A percentile compares a stretch with the other conserved stretches of the same genome.
Conservation (phyloP, 2,113 vertebrate genomes). For the Varanus komodoensis region DNA sequence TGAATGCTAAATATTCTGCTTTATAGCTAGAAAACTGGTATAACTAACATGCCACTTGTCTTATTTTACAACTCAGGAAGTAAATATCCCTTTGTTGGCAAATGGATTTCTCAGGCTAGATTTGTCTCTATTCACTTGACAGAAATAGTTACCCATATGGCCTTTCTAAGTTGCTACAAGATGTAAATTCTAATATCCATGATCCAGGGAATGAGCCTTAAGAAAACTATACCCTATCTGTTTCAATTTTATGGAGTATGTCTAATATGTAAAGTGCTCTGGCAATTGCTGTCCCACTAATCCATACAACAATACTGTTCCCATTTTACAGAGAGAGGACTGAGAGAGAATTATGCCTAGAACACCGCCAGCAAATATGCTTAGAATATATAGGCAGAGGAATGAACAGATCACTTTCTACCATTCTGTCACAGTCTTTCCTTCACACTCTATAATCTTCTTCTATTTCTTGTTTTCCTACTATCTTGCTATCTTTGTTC, state of each 20-base stretch:
- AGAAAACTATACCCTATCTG: neutral
- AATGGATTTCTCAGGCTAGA: conserved; percentile 8
- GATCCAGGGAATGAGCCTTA: neutral
- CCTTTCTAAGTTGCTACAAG: neutral
- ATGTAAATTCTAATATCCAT: conserved; percentile 5
- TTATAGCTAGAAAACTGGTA: conserved; percentile 37
- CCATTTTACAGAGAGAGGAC: neutral
- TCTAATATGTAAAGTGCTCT: neutral
- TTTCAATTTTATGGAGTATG: neutral
- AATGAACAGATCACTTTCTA: neutral
- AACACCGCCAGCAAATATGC: neutral
- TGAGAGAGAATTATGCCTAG: neutral
- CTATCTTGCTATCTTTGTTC: too few species aligned
- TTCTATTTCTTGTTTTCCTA: too few species aligned
- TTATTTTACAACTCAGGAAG: conserved; percentile 30
- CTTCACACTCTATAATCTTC: too few species aligned
- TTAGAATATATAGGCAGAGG: neutral
- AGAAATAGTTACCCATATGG: conserved; percentile 14
- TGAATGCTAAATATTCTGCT: conserved; percentile 49
- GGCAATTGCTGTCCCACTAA: neutral
- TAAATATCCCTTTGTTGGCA: conserved; percentile 30
- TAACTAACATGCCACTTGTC: conserved; percentile 45
- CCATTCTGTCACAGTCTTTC: neutral
- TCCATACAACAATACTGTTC: neutral
- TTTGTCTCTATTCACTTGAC: conserved; percentile 11